Conservation (phyloP, 1,140 invertebrate species). For the Hylaeus anthracinus region DNA sequence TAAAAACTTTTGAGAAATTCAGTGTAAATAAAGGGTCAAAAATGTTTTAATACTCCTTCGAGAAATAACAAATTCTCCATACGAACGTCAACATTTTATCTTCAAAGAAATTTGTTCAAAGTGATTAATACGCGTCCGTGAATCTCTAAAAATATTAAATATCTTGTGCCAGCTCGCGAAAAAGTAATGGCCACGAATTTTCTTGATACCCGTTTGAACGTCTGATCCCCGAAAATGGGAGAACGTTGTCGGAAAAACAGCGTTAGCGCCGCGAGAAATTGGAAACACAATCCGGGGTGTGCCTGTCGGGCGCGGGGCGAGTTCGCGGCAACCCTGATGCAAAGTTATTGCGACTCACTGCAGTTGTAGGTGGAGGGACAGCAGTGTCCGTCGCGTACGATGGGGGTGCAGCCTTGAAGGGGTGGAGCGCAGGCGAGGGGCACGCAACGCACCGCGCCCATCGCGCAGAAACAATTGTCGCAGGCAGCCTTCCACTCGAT, state of each 20-base stretch:
- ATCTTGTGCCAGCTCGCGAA: no score
- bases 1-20: no score
- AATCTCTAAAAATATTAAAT: no score
- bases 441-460: constrained; percentile 87
- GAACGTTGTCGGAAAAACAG: no score
- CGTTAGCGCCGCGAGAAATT: not conserved
- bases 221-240: no score
- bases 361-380: constrained; percentile 93
- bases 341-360: constrained; percentile 80
- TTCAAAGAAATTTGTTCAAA: no score
- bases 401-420: constrained; percentile 88
- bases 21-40: no score
- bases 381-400: constrained; percentile 89
- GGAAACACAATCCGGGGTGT: constrained; percentile 48
- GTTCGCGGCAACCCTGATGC: constrained; percentile 35
- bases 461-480: constrained; percentile 91
- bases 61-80: no score
- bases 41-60: no score
- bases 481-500: constrained; percentile 83
- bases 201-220: not conserved
- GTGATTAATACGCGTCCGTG: no score
- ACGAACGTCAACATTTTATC: no score
- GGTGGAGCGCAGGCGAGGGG: constrained; percentile 88
- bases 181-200: no score
- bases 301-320: constrained; percentile 15